A percentile compares a stretch with the other conserved stretches of the same genome.
phyloP scores from a whole-genome alignment of 2,797 vertebrate species.

The Nyctibius grandis region DNA sequence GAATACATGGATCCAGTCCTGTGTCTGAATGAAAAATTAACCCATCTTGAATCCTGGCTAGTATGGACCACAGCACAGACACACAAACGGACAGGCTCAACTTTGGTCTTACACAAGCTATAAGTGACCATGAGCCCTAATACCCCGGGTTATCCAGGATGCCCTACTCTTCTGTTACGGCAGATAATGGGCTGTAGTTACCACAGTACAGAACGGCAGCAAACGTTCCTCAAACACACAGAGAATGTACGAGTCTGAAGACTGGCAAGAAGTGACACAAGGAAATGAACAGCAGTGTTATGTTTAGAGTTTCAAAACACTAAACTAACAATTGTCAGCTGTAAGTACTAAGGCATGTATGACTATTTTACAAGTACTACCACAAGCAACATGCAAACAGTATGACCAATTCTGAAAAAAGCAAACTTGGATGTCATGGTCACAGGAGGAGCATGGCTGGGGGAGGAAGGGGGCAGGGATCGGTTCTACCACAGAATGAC shows the following conservation, averaged over 20 bases:
- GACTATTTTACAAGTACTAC: not conserved
- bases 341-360: not conserved
- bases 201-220: not conserved
- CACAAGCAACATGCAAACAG: not conserved
- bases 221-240: not conserved
- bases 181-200: not conserved
- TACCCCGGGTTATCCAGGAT: not conserved
- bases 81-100: not conserved
- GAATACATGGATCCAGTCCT: not conserved
- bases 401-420: not conserved
- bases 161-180: not conserved
- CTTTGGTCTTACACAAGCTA: not conserved
- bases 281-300: not conserved
- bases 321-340: not conserved
- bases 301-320: not conserved
- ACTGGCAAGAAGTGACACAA: not conserved
- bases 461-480: not conserved
- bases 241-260: accelerated
- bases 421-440: not conserved
- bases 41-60: not conserved
- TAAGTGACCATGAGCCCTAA: not conserved
- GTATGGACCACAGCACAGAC: not conserved
- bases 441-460: not conserved
- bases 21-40: not conserved
- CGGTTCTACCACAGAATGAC: not conserved